phyloP scores from a whole-genome alignment of 35 echinoderm and acorn worm species.

The Ptychodera flava region DNA sequence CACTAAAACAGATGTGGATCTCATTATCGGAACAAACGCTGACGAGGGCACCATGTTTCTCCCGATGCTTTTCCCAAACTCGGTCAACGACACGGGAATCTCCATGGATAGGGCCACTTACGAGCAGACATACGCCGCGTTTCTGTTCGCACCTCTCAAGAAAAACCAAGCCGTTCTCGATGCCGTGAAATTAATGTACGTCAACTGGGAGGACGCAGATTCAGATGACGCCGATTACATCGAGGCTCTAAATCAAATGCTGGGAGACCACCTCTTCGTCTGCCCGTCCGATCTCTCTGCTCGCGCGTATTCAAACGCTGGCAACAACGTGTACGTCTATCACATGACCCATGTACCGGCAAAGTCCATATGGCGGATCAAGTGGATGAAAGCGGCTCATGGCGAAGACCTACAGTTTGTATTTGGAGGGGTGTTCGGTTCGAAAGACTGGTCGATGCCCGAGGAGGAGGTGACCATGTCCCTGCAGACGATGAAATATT shows the following conservation, averaged over 20 bases:
- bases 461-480: constrained; percentile 31
- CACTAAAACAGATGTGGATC: constrained; percentile 5
- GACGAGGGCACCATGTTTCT: constrained; percentile 57
- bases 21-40: constrained; percentile 42
- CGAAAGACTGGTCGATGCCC: background rate
- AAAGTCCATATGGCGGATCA: background rate
- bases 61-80: background rate
- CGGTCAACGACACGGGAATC: too few species aligned
- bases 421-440: constrained; percentile 62
- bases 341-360: constrained; percentile 58
- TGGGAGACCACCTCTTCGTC: constrained; percentile 46
- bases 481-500: constrained; percentile 36
- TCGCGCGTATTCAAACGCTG: constrained; percentile 14
- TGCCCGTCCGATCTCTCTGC: constrained; percentile 59
- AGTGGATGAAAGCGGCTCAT: constrained; percentile 48
- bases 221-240: constrained; percentile 33
- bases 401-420: constrained; percentile 55
- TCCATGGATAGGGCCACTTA: background rate
- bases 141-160: background rate
- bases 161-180: background rate
- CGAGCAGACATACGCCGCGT: background rate
- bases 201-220: background rate
- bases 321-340: constrained; percentile 47
- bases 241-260: constrained; percentile 23
- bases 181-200: background rate